phyloP scores from a whole-genome alignment of 2,113 vertebrate genomes.

The Plectropomus leopardus region DNA sequence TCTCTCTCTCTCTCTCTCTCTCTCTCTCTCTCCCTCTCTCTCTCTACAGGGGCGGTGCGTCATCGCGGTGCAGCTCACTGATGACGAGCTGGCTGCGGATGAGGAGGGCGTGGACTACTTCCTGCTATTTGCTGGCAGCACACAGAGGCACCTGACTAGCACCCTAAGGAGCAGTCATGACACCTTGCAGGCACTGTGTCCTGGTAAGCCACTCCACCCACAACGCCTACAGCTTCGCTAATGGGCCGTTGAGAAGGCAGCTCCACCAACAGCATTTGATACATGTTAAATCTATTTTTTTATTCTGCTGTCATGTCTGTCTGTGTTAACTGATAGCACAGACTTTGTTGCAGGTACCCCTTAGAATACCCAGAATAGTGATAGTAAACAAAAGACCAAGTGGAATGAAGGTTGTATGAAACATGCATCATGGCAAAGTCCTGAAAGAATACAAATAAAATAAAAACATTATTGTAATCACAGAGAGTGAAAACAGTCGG shows the following conservation, averaged over 20 bases:
- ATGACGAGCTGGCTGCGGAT: conserved; percentile 85
- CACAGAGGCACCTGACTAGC: conserved; percentile 92
- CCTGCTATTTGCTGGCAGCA: conserved; percentile 93
- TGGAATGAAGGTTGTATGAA: background rate
- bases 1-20: background rate
- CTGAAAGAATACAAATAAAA: too few species aligned
- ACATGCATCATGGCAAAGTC: background rate
- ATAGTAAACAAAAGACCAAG: background rate
- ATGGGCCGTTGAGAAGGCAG: conserved; percentile 21
- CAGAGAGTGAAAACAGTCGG: background rate
- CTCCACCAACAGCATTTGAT: conserved; percentile 32
- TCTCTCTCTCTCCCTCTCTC: too few species aligned
- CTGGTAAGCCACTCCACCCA: conserved; percentile 85
- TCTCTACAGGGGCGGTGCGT: conserved; percentile 90
- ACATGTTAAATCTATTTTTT: conserved; percentile 13
- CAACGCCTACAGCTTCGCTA: conserved; percentile 12
- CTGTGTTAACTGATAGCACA: background rate
- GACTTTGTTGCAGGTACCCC: background rate
- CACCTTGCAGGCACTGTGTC: conserved; percentile 92
- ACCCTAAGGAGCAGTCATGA: conserved; percentile 89
- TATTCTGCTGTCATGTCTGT: background rate
- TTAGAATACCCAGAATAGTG: background rate
- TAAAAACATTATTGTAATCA: background rate
- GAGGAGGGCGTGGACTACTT: conserved; percentile 92
- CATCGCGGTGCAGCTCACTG: conserved; percentile 91